These are phyloP conservation scores for Isaurus tuberculatus DNA, from an alignment of 92 coral and sea anemone genomes.

Conservation along the genomic window DNA sequence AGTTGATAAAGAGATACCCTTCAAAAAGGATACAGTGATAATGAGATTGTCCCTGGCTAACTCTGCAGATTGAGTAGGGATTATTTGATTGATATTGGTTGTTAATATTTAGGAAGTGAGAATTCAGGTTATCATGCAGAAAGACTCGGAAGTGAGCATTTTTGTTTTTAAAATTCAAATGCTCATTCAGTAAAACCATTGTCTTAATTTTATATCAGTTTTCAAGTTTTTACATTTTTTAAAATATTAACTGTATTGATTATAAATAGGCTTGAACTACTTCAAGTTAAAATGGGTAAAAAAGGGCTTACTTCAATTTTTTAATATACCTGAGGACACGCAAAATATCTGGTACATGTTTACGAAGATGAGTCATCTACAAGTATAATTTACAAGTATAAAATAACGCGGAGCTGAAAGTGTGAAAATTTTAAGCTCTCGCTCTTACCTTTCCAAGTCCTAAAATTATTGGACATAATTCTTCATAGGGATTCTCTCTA, in stretches of 20 bases:
- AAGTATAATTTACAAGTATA: background rate
- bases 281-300: no score
- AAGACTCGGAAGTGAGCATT: background rate
- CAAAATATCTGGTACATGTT: no score
- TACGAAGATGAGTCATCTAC: no score
- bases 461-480: conserved; percentile 23
- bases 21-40: no score
- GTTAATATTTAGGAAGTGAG: background rate
- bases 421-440: background rate
- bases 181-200: no score
- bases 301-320: background rate
- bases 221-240: no score
- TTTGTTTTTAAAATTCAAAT: no score
- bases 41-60: background rate
- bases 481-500: background rate
- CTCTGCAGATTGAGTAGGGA: background rate
- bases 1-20: background rate
- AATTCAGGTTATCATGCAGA: background rate
- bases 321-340: background rate
- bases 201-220: no score
- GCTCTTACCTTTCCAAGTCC: conserved; percentile 35
- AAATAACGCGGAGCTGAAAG: background rate
- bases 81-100: background rate
- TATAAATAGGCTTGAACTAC: no score
- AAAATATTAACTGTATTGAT: no score